Evolutionary conservation across 2,113 vertebrate species (phyloP).

Genomic region (Acanthisitta chloris): DNA sequence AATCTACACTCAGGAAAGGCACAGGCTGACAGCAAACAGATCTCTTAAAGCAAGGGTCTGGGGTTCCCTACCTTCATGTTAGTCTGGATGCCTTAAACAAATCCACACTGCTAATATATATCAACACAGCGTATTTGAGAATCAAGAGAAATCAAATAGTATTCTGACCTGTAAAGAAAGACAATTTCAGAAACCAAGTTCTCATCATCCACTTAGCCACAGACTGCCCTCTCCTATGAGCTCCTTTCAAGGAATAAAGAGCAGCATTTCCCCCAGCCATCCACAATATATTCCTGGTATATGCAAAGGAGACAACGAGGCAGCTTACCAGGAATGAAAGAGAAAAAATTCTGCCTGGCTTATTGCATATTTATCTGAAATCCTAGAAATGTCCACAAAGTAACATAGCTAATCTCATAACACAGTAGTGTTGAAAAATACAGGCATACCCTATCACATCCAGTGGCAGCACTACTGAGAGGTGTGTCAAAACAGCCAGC

Average conservation of each 20-base stretch:
- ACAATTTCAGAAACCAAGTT: neutral
- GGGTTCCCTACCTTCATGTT: neutral
- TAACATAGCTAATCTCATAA: neutral
- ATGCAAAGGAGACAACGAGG: neutral
- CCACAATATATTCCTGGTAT: neutral
- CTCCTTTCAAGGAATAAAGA: neutral
- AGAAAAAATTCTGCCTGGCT: neutral
- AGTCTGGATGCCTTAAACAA: neutral
- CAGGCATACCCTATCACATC: neutral
- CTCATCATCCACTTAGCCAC: neutral
- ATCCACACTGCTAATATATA: neutral
- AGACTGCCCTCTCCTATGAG: neutral
- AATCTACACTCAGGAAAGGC: neutral
- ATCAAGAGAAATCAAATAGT: neutral
- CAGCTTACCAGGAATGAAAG: neutral
- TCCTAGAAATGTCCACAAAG: neutral
- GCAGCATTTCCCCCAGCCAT: neutral
- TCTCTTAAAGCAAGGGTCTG: neutral
- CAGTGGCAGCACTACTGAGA: neutral
- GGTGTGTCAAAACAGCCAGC: neutral
- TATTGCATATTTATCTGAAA: neutral
- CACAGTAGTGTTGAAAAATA: rapidly evolving
- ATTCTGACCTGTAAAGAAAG: neutral
- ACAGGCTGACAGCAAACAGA: neutral
- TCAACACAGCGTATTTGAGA: neutral